Percentiles rank a stretch among this genome's conserved stretches.
phyloP scores from a whole-genome alignment of 2,113 vertebrate genomes.

The Melierax canorus region DNA sequence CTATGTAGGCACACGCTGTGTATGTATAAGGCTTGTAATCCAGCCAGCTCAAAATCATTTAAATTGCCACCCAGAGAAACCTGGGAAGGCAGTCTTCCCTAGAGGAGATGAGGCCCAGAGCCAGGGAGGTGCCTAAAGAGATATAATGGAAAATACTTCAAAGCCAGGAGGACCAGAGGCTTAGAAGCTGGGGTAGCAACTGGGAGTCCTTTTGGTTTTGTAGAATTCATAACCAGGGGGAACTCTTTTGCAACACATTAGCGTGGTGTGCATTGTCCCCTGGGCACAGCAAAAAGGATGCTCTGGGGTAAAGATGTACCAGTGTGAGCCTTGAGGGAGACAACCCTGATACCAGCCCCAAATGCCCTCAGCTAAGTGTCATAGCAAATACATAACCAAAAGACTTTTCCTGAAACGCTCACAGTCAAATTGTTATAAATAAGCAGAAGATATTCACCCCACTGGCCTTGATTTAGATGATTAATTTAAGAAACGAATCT shows the following conservation, averaged over 20 bases:
- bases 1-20: rapidly evolving
- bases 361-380: neutral
- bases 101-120: neutral
- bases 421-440: neutral
- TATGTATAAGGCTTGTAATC: neutral
- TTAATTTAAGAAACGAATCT: neutral
- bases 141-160: neutral
- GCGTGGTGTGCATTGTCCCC: rapidly evolving
- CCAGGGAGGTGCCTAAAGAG: neutral
- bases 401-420: neutral
- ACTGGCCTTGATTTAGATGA: neutral
- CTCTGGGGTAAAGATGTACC: neutral
- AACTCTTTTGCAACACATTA: neutral
- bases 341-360: neutral
- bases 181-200: neutral
- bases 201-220: neutral
- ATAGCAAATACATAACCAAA: neutral
- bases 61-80: neutral
- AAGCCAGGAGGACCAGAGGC: neutral
- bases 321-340: neutral
- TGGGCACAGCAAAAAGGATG: neutral
- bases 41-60: neutral
- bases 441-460: neutral
- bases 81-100: neutral
- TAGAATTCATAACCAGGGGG: neutral